Evolutionary conservation across 2,113 vertebrate genomes (phyloP), one percentile per base, ranked within the genome.

Genomic region (Vidua macroura): DNA sequence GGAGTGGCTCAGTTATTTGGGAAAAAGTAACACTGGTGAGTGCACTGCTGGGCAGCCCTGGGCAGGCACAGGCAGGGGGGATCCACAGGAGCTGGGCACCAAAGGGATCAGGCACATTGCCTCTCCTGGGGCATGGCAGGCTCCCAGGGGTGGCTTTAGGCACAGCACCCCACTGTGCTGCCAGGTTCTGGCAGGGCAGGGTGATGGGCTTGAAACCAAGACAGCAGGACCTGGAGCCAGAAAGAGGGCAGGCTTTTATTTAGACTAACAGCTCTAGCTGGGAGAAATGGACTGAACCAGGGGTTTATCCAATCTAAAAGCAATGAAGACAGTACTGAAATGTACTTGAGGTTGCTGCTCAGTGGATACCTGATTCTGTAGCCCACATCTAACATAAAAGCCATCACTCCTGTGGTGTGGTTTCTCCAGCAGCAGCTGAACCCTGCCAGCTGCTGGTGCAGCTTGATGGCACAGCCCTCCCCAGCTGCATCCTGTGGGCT

Each of bases 21-120:
- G 13, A 41, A 21, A 72, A 73, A 18, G 6, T 5, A 3, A 23
- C 19, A 6, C 0, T 4, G 22, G 23, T 1, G 3, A 25, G 60
- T 13, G 59, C 18, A 2, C 5, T 22, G 37, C 23, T 0, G 4
- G 77, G 64, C 31, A 64, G 66, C n/a, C 43, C 41, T 2, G 15
- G 33, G 16, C 0, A 3, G 41, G 52, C 1, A 0, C 18, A 44
- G 76, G 18, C 27, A 33, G 18, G 2, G 17, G 15, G 11, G 13
- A 68, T 23, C 9, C 35, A 0, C 3, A 18, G 62, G 31, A 80
- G 62, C 48, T 5, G 17, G 37, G 13, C 8, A 25, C 28, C 41
- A 7, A 41, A 75, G 15, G 27, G 30, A 25, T 18, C 15, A 13
- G 80, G 15, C 43, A 35, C 0, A 0, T 11, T 59, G 83, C 23